These are phyloP conservation scores for Zophobas atratus DNA, from an alignment of 1,140 invertebrate species.

Conservation along the genomic window DNA sequence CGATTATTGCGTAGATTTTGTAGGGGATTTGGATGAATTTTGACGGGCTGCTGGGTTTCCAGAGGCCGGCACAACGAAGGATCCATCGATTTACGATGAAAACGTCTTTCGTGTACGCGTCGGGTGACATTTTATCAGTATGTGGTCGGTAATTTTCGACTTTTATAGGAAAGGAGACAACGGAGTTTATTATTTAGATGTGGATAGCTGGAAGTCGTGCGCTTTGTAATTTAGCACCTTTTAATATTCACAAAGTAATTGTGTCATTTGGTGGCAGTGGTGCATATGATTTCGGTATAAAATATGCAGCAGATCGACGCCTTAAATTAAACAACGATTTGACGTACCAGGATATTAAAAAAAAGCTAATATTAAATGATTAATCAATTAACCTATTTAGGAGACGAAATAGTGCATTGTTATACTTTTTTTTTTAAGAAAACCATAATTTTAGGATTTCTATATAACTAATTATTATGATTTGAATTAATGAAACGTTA, in stretches of 20 bases:
- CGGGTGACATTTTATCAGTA: background rate
- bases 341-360: no score
- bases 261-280: no score
- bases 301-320: slow-evolving; percentile 17
- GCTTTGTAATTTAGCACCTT: slow-evolving; percentile 46
- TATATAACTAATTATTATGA: no score
- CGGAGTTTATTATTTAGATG: background rate
- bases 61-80: slow-evolving; percentile 60
- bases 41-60: slow-evolving; percentile 55
- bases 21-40: slow-evolving; percentile 52
- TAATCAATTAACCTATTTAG: no score
- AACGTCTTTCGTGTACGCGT: slow-evolving; percentile 51
- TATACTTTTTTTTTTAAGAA: no score
- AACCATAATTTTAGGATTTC: no score
- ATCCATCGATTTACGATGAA: slow-evolving; percentile 61
- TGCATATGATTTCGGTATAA: background rate
- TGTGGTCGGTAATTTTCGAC: slow-evolving; percentile 22
- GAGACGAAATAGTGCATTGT: no score
- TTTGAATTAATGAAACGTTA: no score
- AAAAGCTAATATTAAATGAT: no score
- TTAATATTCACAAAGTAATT: slow-evolving; percentile 50
- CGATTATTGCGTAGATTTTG: slow-evolving; percentile 56
- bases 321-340: background rate
- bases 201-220: slow-evolving; percentile 15
- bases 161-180: background rate